Conservation (phyloP, 2,888 invertebrate species). For the Cantharis rufa region DNA sequence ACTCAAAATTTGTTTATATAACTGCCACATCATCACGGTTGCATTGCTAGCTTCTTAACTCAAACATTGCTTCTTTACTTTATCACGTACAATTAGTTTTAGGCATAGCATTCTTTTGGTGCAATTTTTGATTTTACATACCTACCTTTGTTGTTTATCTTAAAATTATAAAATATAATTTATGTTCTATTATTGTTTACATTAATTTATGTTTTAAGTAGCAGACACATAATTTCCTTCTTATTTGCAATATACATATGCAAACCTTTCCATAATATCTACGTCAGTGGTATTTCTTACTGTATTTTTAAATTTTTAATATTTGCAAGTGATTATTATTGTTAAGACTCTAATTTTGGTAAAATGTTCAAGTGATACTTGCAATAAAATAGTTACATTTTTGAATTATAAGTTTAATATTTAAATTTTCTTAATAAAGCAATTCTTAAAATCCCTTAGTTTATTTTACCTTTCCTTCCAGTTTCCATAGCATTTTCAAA, state of each 20-base stretch:
- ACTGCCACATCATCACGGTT: not conserved
- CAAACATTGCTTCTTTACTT: not conserved
- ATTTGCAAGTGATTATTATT: not conserved
- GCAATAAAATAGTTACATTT: conserved; percentile 44
- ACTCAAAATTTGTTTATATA: not conserved
- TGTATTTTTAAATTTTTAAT: not conserved
- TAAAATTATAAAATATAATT: not conserved
- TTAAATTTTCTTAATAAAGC: conserved; percentile 53
- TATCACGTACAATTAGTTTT: not conserved
- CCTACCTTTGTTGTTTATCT: not conserved
- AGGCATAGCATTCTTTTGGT: not conserved
- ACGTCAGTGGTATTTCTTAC: not conserved
- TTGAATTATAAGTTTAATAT: conserved; percentile 50
- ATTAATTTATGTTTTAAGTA: not conserved
- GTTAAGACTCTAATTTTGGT: not conserved
- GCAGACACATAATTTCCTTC: not conserved
- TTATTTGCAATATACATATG: not conserved
- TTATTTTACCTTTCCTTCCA: not conserved
- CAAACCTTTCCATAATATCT: not conserved
- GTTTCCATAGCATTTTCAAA: not conserved
- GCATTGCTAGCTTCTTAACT: not conserved
- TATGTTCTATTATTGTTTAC: not conserved
- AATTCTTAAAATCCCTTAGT: not conserved
- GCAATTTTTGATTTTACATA: not conserved
- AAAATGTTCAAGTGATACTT: conserved; percentile 43